Conservation (phyloP, 2,888 invertebrate species). For the Pachycephus smyrnensis region DNA sequence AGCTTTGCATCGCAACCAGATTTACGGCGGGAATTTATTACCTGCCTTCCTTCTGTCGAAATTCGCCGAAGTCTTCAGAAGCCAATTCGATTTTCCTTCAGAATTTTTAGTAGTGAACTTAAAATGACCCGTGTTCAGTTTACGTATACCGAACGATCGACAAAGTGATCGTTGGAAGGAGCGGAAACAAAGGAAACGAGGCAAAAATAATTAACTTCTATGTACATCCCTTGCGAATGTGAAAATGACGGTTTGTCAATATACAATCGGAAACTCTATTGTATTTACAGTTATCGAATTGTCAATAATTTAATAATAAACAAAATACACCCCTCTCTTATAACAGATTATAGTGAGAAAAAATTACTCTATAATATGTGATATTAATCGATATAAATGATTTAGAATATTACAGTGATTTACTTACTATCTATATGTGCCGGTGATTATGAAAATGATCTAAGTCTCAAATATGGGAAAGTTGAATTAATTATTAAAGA, state of each 20-base stretch:
- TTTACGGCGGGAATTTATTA: slow-evolving; percentile 6
- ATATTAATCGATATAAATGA: no score
- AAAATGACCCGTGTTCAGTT: background rate
- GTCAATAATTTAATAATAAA: no score
- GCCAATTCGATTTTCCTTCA: slow-evolving; percentile 40
- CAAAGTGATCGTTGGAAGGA: background rate
- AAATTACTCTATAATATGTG: no score
- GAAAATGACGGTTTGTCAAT: background rate
- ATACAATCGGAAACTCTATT: background rate
- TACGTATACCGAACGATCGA: background rate
- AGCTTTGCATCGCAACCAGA: slow-evolving; percentile 47
- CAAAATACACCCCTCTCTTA: no score
- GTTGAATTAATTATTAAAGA: no score
- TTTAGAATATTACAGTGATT: no score
- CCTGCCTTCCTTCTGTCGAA: slow-evolving; percentile 37
- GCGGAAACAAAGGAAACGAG: background rate
- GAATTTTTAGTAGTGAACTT: slow-evolving; percentile 19
- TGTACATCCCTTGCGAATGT: background rate
- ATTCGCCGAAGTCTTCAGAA: slow-evolving; percentile 29
- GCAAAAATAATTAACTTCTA: background rate
- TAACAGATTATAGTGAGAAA: no score
- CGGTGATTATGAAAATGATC: no score
- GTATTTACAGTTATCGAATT: background rate
- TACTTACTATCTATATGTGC: no score
- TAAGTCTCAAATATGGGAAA: no score